These are phyloP conservation scores for Ictidomys tridecemlineatus DNA, from an alignment of 2,113 vertebrate species.

Conservation along the genomic window DNA sequence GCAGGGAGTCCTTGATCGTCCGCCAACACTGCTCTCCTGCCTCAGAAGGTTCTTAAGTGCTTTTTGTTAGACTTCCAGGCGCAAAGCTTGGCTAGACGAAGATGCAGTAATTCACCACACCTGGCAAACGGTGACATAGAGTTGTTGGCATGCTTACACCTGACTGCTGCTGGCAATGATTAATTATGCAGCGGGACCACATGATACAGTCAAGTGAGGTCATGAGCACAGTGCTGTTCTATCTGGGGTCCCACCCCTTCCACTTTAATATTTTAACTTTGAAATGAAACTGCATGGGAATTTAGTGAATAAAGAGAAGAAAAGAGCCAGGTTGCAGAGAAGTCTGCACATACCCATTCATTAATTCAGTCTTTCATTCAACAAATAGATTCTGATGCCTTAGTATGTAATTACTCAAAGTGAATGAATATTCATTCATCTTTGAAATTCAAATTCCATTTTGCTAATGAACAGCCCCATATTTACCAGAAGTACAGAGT, in stretches of 20 bases:
- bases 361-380: slow-evolving; percentile 78
- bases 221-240: slow-evolving; percentile 32
- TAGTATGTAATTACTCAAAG: slow-evolving; percentile 72
- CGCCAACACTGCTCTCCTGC: slow-evolving; percentile 55
- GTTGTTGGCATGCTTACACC: slow-evolving; percentile 37
- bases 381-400: slow-evolving; percentile 74
- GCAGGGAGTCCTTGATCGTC: slow-evolving; percentile 30
- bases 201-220: slow-evolving; percentile 53
- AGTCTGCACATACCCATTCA: slow-evolving; percentile 70
- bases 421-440: slow-evolving; percentile 80
- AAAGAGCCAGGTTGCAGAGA: slow-evolving; percentile 57
- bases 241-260: slow-evolving; percentile 32
- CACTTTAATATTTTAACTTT: slow-evolving; percentile 60
- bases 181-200: slow-evolving; percentile 46
- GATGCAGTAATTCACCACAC: slow-evolving; percentile 72
- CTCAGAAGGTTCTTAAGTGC: slow-evolving; percentile 55
- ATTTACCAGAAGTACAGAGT: slow-evolving; percentile 67
- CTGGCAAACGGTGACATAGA: slow-evolving; percentile 70
- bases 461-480: slow-evolving; percentile 73
- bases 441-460: slow-evolving; percentile 81
- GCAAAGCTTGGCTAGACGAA: slow-evolving; percentile 57
- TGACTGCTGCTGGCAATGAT: slow-evolving; percentile 61
- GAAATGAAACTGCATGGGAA: slow-evolving; percentile 50
- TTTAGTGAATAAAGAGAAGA: slow-evolving; percentile 26
- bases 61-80: slow-evolving; percentile 65